Evolutionary conservation across 1,140 invertebrate species (phyloP), one percentile per base, ranked within the genome.

Genomic region (Rhyzopertha dominica): DNA sequence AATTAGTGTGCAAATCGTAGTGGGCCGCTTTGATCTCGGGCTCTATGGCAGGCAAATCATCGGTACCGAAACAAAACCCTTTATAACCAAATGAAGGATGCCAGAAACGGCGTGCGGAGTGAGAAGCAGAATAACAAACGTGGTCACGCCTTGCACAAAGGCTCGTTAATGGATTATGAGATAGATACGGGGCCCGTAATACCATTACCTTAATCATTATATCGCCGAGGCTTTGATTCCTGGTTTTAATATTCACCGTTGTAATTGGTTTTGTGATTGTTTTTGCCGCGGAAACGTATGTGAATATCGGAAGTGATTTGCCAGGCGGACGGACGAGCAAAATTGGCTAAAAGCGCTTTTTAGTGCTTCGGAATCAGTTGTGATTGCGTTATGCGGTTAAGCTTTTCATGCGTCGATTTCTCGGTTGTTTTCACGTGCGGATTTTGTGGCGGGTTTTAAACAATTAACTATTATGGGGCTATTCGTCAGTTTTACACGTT

Each of bases 181-280:
- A 58, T 51, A 43, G 53, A 53, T 51, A 37, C 44, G 43, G 43
- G 45, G 39, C 40, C 43, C 31, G 40, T 56, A 58, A 56, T 53
- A 43, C 28, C 44, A 53, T 58, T 56, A 58, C 56, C 56, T 56
- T 58, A 58, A 58, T 56, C 56, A 53, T 43, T 30, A 42, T 36
- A 25, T 39, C 49, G 37, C 32, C 45, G 24, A 20, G n/a, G 46
- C 51, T 58, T 58, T 58, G 56, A 54, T 58, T 58, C 45, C 51
- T 53, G 56, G 45, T 56, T 58, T 53, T 56, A 53, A 58, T 58
- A 54, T 56, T 58, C 48, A 47, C 38, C 30, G 23, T 38, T 23
- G 44, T 50, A 53, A 56, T 56, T 53, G 51, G 53, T 32, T 49
- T 23, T 22, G 48, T 57, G 54, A 57, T 54, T 57, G 51, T 57